Evolutionary conservation across 2,888 invertebrate species (phyloP).

Genomic region (Pecten maximus): DNA sequence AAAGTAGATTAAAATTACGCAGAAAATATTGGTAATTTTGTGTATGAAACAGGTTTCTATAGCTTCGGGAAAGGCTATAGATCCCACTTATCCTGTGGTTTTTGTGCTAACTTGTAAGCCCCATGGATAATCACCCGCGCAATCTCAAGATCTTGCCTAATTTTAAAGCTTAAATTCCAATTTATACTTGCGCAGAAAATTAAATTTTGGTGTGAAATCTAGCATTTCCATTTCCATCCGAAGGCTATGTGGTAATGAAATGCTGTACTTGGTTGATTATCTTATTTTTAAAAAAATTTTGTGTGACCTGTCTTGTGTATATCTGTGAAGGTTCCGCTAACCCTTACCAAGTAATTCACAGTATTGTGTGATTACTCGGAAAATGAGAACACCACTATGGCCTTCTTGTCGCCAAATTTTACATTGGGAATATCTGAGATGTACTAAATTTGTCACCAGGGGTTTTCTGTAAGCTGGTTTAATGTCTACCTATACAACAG

Average conservation of each 20-base stretch:
- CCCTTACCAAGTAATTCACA: neutral
- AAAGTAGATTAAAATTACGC: conserved; percentile 33
- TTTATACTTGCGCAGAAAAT: conserved; percentile 10
- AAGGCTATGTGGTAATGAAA: neutral
- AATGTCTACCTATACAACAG: neutral
- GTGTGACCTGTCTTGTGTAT: neutral
- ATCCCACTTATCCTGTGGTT: neutral
- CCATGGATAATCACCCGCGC: neutral
- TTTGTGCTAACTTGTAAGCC: neutral
- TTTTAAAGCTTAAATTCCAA: conserved; percentile 35
- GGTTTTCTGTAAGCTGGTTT: neutral
- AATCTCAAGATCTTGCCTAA: conserved; percentile 13
- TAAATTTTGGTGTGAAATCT: conserved; percentile 32
- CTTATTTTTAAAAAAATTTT: neutral
- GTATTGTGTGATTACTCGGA: neutral
- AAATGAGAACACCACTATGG: neutral
- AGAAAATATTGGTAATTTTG: conserved; percentile 25
- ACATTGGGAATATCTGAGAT: neutral
- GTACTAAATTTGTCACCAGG: neutral
- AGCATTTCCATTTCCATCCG: neutral
- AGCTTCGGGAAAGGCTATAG: neutral
- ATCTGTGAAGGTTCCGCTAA: neutral
- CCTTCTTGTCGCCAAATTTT: conserved; percentile 10
- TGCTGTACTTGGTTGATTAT: neutral
- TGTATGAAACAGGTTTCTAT: conserved; percentile 15